Conservation (phyloP, 1,140 invertebrate genomes). For the Trinorchestia longiramus region DNA sequence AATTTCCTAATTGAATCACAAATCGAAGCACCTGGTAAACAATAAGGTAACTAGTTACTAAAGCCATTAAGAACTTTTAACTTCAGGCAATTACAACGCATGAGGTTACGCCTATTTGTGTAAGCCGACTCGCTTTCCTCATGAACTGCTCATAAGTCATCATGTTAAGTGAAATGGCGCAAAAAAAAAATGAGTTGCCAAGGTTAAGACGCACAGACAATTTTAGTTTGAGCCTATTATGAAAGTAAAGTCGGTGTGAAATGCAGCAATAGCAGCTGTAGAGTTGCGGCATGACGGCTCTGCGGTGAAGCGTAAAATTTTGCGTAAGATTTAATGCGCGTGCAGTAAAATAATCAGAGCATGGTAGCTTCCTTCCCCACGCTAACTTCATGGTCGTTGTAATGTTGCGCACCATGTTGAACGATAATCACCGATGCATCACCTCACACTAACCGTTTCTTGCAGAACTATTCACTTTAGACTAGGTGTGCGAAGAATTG, state of each 20-base stretch:
- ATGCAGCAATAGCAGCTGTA: not conserved
- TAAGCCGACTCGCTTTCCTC: not conserved
- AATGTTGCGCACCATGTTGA: not conserved
- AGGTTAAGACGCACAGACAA: not conserved
- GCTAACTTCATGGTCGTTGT: not conserved
- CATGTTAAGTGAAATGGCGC: not conserved
- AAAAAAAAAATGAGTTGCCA: not conserved
- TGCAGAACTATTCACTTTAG: not conserved
- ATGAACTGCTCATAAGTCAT: too few species aligned
- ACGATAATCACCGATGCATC: not conserved
- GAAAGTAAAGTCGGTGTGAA: not conserved
- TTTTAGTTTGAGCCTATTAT: not conserved
- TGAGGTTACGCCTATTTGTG: not conserved
- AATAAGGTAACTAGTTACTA: not conserved
- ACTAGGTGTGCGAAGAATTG: not conserved
- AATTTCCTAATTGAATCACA: not conserved
- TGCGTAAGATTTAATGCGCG: not conserved
- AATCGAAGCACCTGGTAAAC: not conserved
- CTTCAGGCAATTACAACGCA: not conserved
- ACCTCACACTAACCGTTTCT: not conserved
- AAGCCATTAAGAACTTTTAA: not conserved
- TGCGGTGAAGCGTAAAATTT: not conserved
- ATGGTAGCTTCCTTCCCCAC: not conserved
- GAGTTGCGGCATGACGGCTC: too few species aligned
- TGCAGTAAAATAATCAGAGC: not conserved